Base-by-base conservation (phyloP, 2,113 vertebrate genomes). In the Bubalus kerabau region DNA sequence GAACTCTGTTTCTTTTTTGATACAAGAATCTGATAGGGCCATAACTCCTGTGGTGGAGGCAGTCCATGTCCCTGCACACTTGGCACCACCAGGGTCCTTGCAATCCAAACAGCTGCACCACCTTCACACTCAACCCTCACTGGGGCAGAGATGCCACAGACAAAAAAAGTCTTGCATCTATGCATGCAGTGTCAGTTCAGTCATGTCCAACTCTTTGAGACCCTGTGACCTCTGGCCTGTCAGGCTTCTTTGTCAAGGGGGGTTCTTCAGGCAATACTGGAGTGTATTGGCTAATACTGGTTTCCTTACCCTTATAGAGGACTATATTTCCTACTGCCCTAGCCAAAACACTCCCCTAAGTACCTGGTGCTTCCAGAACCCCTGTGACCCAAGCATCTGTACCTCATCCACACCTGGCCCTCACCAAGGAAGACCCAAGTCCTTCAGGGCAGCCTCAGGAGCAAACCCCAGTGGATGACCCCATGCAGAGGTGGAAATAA, bases 11-110 rank as follows among this genome's bases (percentile, higher is more conserved):
- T 28, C 13, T 62, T 62, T 62, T 62, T 15, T 0, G 0, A 62
- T 30, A 13, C 13, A 15, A 23, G 64, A 71, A 9, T 23, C 19
- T 36, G n/a, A 71, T 12, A 71, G 8, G n/a, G n/a, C 19, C 64
- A 36, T 71, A 23, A 71, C 64, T 71, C n/a, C 64, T 71, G 5
- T 71, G n/a, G n/a, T 71, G 17, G 64, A 36, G n/a, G n/a, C 19
- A 71, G 64, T 36, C 64, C 0, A 0, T 71, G 64, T 36, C n/a
- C n/a, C n/a, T 36, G 4, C 9, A 1, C 4, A 36, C 17, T 36
- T 36, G 64, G 64, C 19, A 71, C 64, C 64, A 36, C n/a, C 9
- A 36, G 19, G 17, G 19, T 36, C 64, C 64, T 11, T 36, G 19
- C 64, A 36, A 36, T 21, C 64, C 64, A 36, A 71, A 36, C 64